Percentiles rank a stretch among this genome's conserved stretches.
These are phyloP conservation scores for Setipinna tenuifilis DNA, from an alignment of 2,797 vertebrate genomes.

Conservation along the genomic window DNA sequence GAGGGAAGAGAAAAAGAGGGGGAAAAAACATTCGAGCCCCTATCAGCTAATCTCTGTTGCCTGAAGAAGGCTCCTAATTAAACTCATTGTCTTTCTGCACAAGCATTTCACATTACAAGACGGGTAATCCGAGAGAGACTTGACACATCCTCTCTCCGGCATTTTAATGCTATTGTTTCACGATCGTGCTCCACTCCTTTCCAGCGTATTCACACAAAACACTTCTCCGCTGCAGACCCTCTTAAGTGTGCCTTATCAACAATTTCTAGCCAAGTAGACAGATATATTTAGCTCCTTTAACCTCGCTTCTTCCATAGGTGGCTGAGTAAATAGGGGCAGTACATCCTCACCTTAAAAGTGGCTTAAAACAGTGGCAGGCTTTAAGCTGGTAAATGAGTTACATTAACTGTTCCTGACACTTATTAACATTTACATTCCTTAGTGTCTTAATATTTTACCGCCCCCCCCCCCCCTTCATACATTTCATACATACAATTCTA, in stretches of 20 bases:
- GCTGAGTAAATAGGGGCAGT: background rate
- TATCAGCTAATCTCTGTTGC: slow-evolving; percentile 51
- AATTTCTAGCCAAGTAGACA: slow-evolving; percentile 30
- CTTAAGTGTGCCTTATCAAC: slow-evolving; percentile 45
- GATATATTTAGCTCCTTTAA: slow-evolving; percentile 27
- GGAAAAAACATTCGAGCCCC: background rate
- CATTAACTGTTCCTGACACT: background rate
- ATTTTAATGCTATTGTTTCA: slow-evolving; percentile 54
- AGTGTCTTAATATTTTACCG: no score
- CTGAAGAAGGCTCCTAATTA: slow-evolving; percentile 53
- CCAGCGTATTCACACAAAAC: slow-evolving; percentile 46
- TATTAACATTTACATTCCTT: background rate
- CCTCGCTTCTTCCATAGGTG: slow-evolving; percentile 30
- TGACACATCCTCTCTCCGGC: slow-evolving; percentile 40
- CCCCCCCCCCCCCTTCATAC: no score
- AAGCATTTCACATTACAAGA: slow-evolving; percentile 54
- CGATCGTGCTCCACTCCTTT: slow-evolving; percentile 46
- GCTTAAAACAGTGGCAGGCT: background rate
- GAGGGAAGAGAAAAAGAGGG: slow-evolving; percentile 31
- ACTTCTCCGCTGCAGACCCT: slow-evolving; percentile 42
- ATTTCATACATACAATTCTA: background rate
- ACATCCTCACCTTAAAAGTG: background rate
- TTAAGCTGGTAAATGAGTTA: background rate
- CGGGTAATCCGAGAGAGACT: slow-evolving; percentile 52
- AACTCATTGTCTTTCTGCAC: slow-evolving; percentile 58